Percentiles rank a stretch among this genome's conserved stretches.
These are phyloP conservation scores for Tachypleus tridentatus DNA, from an alignment of 1,140 invertebrate genomes.

Conservation along the genomic window DNA sequence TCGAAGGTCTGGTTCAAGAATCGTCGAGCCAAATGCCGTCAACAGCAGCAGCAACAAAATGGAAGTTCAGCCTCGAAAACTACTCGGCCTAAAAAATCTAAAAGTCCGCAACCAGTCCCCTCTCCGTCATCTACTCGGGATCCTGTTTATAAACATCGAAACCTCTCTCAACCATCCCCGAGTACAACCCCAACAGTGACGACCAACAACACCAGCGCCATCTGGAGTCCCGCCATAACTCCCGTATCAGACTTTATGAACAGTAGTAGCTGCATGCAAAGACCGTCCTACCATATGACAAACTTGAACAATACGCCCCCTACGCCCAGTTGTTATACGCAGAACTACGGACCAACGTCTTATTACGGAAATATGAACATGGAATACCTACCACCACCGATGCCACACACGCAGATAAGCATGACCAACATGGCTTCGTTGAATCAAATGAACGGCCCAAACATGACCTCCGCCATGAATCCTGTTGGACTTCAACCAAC, in stretches of 20 bases:
- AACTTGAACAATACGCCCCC: conserved; percentile 24
- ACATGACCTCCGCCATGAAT: conserved; percentile 31
- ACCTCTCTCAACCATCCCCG: conserved; percentile 19
- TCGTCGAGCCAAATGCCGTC: conserved; percentile 83
- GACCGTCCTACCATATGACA: conserved; percentile 27
- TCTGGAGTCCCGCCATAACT: conserved; percentile 36
- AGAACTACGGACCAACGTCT: conserved; percentile 32
- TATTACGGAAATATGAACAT: conserved; percentile 37
- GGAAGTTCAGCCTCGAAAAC: conserved; percentile 24
- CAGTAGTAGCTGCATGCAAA: conserved; percentile 36
- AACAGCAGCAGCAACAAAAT: conserved; percentile 34
- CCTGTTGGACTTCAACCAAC: conserved; percentile 26
- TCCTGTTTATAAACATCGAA: too few species aligned
- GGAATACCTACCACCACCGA: conserved; percentile 32
- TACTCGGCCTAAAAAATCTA: conserved; percentile 26
- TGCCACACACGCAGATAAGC: conserved; percentile 14
- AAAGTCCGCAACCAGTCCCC: conserved; percentile 18
- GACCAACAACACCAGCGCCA: conserved; percentile 29
- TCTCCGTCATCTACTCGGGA: too few species aligned
- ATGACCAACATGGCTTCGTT: conserved; percentile 11
- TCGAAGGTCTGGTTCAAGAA: conserved; percentile 98
- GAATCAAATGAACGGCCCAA: conserved; percentile 28
- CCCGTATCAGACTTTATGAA: conserved; percentile 33
- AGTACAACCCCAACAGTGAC: conserved; percentile 23
- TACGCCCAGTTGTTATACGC: conserved; percentile 28